Conservation (phyloP, 1,140 invertebrate species). For the Geopemphigus sp. region DNA sequence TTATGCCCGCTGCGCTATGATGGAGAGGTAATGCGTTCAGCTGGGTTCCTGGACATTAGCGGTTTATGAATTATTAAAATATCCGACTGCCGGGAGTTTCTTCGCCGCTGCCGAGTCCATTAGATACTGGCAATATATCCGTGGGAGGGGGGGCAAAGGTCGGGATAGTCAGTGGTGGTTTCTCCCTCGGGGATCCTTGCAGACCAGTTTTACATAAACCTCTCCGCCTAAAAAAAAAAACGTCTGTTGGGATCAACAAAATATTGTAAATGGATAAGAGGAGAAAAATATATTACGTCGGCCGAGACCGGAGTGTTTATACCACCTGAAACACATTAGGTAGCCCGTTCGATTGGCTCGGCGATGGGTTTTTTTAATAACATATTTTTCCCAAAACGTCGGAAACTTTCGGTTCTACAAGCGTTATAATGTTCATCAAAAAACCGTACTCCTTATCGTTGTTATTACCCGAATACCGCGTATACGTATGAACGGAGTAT, state of each 20-base stretch:
- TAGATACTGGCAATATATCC: slow-evolving; percentile 42
- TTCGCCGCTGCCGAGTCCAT: slow-evolving; percentile 32
- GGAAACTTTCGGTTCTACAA: background rate
- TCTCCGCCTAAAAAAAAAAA: background rate
- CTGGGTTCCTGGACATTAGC: slow-evolving; percentile 46
- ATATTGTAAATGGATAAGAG: slow-evolving; percentile 39
- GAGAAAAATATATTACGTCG: slow-evolving; percentile 29
- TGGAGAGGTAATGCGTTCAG: slow-evolving; percentile 39
- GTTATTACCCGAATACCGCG: background rate
- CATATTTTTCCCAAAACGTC: slow-evolving; percentile 10
- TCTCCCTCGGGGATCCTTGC: slow-evolving; percentile 22
- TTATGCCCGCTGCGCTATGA: background rate
- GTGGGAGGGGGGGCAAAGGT: background rate
- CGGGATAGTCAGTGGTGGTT: slow-evolving; percentile 21
- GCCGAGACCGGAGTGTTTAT: background rate
- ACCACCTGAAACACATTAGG: slow-evolving; percentile 11
- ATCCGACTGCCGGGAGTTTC: slow-evolving; percentile 33
- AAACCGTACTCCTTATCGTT: background rate
- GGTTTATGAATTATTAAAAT: slow-evolving; percentile 50
- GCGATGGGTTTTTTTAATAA: slow-evolving; percentile 34
- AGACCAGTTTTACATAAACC: slow-evolving; percentile 41
- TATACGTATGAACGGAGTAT: background rate
- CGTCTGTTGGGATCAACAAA: slow-evolving; percentile 14
- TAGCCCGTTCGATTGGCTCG: slow-evolving; percentile 19
- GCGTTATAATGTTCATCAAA: background rate